Percentiles rank a stretch among this genome's conserved stretches.
Conservation (phyloP, 2,797 vertebrate species). For the Poeciliopsis paucimaculata region DNA sequence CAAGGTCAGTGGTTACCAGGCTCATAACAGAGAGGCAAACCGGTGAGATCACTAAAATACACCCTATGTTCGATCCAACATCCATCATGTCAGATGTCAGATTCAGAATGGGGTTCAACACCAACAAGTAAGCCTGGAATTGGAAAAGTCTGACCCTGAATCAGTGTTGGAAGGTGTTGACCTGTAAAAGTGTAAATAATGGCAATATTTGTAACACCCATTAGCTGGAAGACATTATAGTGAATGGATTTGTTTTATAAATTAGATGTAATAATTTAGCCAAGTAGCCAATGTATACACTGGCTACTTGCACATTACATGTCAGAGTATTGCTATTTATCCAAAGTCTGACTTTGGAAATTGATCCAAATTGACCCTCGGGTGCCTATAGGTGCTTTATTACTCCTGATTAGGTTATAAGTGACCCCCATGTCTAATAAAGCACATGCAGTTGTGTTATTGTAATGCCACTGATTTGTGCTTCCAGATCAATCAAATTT, state of each 20-base stretch:
- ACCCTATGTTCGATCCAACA: slow-evolving; percentile 35
- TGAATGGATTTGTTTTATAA: slow-evolving; percentile 24
- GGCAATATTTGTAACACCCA: not conserved
- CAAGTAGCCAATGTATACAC: not conserved
- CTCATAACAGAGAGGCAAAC: slow-evolving; percentile 59
- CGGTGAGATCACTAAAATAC: slow-evolving; percentile 54
- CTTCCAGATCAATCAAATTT: too few relatives aligned
- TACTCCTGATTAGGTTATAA: not conserved
- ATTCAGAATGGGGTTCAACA: slow-evolving; percentile 16
- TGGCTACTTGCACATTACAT: not conserved
- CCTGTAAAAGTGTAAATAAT: not conserved
- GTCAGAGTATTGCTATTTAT: not conserved
- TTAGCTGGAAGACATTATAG: slow-evolving; percentile 10
- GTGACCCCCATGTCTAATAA: not conserved
- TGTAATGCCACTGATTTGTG: too few relatives aligned
- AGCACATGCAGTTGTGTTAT: too few relatives aligned
- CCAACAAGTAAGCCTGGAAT: not conserved
- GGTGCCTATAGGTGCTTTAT: not conserved
- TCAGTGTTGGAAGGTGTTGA: not conserved
- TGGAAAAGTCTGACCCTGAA: slow-evolving; percentile 10
- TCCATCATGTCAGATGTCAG: slow-evolving; percentile 58
- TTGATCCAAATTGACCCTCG: not conserved
- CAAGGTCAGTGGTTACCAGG: slow-evolving; percentile 75
- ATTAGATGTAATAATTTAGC: not conserved
- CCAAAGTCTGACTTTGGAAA: not conserved